These are phyloP conservation scores for Pseudomyrmex flavicornis DNA, from an alignment of 1,140 invertebrate genomes.

Conservation along the genomic window DNA sequence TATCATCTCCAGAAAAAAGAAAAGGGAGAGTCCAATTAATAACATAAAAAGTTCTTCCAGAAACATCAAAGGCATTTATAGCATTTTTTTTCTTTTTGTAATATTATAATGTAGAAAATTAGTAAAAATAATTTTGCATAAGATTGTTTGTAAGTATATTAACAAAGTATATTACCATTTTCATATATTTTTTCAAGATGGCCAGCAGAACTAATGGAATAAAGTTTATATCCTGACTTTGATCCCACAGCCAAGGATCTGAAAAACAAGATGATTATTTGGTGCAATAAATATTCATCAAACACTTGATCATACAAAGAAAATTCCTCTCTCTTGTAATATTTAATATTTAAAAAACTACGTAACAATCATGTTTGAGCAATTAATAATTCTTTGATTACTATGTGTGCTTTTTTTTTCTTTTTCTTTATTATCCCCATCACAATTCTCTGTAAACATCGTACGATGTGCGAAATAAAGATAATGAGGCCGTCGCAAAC, in stretches of 20 bases:
- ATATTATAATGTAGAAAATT: too few species aligned
- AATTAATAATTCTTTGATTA: background rate
- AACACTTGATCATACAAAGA: too few species aligned
- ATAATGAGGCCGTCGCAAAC: background rate
- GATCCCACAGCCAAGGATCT: conserved; percentile 97
- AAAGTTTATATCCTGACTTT: conserved; percentile 94
- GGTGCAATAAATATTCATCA: too few species aligned
- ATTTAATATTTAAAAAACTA: background rate
- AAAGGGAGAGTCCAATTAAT: conserved; percentile 13
- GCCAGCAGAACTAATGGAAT: conserved; percentile 93
- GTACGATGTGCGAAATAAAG: background rate
- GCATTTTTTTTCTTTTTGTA: conserved; percentile 9
- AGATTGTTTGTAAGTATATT: conserved; percentile 60
- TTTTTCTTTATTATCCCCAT: background rate
- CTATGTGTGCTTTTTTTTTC: background rate
- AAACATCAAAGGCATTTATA: background rate
- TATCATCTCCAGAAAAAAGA: conserved; percentile 39
- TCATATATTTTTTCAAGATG: conserved; percentile 95
- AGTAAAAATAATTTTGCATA: background rate
- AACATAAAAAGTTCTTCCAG: conserved; percentile 13
- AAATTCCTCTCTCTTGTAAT: too few species aligned
- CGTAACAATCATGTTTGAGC: background rate
- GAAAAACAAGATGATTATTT: conserved; percentile 69
- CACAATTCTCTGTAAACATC: background rate
- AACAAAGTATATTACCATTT: conserved; percentile 87